Conservation (phyloP, 1,140 invertebrate genomes). For the Dreissena rostriformis region DNA sequence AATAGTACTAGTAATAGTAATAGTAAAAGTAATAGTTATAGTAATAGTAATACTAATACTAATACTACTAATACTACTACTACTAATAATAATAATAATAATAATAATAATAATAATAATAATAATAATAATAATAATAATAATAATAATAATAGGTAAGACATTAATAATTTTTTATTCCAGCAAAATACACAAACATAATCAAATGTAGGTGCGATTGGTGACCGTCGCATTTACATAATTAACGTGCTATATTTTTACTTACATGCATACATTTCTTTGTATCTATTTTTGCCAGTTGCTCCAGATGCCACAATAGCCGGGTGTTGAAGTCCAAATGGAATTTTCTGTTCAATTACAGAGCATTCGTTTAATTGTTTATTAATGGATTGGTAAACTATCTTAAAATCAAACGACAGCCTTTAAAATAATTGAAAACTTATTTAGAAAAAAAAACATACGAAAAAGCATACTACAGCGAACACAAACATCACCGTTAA, state of each 20-base stretch:
- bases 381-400: too few relatives aligned
- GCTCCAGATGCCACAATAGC: constrained; percentile 18
- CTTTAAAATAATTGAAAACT: neutral
- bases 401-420: too few relatives aligned
- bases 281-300: constrained; percentile 43
- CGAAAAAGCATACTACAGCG: neutral
- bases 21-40: too few relatives aligned
- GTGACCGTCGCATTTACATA: too few relatives aligned
- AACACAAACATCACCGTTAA: too few relatives aligned
- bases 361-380: too few relatives aligned
- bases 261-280: constrained; percentile 46
- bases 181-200: too few relatives aligned
- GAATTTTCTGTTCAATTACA: constrained; percentile 17
- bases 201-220: too few relatives aligned
- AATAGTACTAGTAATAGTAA: too few relatives aligned
- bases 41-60: neutral
- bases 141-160: too few relatives aligned
- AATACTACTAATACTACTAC: neutral
- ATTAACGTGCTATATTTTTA: neutral
- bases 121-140: neutral
- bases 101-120: neutral
- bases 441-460: neutral
- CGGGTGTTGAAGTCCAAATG: constrained; percentile 18
- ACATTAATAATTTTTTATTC: too few relatives aligned
- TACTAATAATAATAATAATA: neutral